Base-by-base conservation (phyloP, 2,797 vertebrate genomes). In the Crax fasciolata region DNA sequence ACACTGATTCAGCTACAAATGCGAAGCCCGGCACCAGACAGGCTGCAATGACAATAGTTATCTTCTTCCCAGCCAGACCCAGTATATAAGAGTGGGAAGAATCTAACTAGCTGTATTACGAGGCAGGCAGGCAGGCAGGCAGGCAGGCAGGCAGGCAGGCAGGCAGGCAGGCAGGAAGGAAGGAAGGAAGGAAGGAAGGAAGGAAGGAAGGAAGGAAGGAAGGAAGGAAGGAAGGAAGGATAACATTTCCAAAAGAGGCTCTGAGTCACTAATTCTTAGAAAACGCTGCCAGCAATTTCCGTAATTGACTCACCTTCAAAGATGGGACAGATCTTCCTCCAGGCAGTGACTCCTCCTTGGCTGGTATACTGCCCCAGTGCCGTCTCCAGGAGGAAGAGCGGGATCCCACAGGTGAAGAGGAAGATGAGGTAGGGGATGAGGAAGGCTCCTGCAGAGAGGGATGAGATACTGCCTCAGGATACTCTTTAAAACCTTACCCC, bases 311-410 rank as follows among this genome's bases (percentile, higher is more conserved):
- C 93, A 99, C 99, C 99, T 98, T 99, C 97, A 73, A 99, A 99
- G 96, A 99, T 98, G 74, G 99, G 99, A 46, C 99, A 99, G 80
- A 99, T 99, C 98, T 99, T 99, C 97, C 98, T 98, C 99, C 99
- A 99, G 92, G 99, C 99, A 0, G 99, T 99, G 61, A 99, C 96
- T 2, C 98, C 99, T 4, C 99, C 98, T 96, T 99, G 98, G 61
- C 98, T 99, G 46, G 99, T 99, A 95, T 99, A 99, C 94, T 99
- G 99, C 28, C 99, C 99, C 97, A 99, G 52, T 0, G 99, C 98
- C 0, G 98, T 99, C 98, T 99, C 99, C 98, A 99, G 86, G 92
- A 99, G 98, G 95, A 99, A 99, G 58, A 99, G 11, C 0, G 99
- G 99, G 82, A 99, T 98, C 66, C 99, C 99, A 1, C 98, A 99